A percentile compares a stretch with the other conserved stretches of the same genome.
These are phyloP conservation scores for Dendrolimus pini DNA, from an alignment of 2,888 invertebrate genomes.

Conservation along the genomic window DNA sequence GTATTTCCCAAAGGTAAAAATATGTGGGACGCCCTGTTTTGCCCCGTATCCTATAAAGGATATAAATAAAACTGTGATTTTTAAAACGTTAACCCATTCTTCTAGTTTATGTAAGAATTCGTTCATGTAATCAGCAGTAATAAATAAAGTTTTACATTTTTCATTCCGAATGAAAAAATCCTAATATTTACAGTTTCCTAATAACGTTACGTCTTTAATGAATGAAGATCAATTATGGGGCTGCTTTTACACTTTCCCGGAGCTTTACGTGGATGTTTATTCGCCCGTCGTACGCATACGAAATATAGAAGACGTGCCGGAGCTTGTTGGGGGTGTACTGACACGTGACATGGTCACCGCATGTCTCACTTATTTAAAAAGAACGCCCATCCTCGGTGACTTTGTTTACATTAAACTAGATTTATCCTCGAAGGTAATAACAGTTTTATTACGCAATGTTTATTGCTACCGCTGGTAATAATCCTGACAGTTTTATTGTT, in stretches of 20 bases:
- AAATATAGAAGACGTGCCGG: conserved; percentile 36
- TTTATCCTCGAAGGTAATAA: conserved; percentile 50
- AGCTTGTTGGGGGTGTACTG: conserved; percentile 59
- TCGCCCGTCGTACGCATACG: conserved; percentile 47
- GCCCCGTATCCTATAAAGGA: conserved; percentile 20
- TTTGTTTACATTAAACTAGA: conserved; percentile 75
- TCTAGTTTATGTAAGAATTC: not conserved
- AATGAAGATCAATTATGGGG: conserved; percentile 62
- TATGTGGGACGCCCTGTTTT: conserved; percentile 24
- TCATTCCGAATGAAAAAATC: not conserved
- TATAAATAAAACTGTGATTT: conserved; percentile 20
- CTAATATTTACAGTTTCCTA: conserved; percentile 39
- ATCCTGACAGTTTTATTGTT: not conserved
- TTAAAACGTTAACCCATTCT: conserved; percentile 7
- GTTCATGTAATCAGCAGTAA: not conserved
- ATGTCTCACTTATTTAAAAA: conserved; percentile 69
- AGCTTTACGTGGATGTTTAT: conserved; percentile 47
- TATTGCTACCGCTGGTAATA: conserved; percentile 1
- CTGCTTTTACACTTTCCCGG: conserved; percentile 60
- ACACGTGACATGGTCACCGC: conserved; percentile 70
- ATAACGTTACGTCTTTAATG: conserved; percentile 44
- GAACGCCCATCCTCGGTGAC: conserved; percentile 70
- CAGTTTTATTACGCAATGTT: not conserved
- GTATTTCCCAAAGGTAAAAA: conserved; percentile 28
- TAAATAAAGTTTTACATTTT: conserved; percentile 1